Evolutionary conservation across 1,140 invertebrate species (phyloP).

Genomic region (Hyposmocoma kahamanoa): DNA sequence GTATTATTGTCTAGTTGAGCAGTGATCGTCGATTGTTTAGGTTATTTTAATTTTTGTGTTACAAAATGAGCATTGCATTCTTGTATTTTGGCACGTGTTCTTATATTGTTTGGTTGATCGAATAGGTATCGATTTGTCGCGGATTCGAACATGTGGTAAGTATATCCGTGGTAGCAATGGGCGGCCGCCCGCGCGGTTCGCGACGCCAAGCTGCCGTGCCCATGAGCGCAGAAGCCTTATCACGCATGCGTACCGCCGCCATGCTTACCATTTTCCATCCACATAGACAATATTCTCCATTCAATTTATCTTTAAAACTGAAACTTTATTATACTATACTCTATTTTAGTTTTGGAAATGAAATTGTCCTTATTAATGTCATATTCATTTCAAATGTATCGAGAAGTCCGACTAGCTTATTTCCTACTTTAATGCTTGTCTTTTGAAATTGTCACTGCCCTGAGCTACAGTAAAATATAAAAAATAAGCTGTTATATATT

Average conservation of each 20-base stretch:
- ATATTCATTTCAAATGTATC: no score
- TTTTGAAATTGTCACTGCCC: not conserved
- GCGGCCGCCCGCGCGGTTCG: constrained; percentile 41
- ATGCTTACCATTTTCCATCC: constrained; percentile 23
- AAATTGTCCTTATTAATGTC: no score
- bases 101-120: constrained; percentile 26
- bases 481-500: no score
- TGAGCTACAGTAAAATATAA: not conserved
- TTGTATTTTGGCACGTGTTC: constrained; percentile 27
- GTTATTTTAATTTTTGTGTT: constrained; percentile 13
- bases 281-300: constrained; percentile 17
- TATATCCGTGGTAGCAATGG: not conserved
- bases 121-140: constrained; percentile 50
- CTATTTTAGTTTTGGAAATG: not conserved
- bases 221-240: constrained; percentile 39
- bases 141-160: constrained; percentile 9
- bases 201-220: constrained; percentile 34
- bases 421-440: not conserved
- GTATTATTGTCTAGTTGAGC: no score
- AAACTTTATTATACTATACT: not conserved
- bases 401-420: not conserved
- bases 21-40: no score
- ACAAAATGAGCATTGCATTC: constrained; percentile 5
- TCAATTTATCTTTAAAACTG: not conserved
- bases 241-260: constrained; percentile 44